Evolutionary conservation across 2,888 invertebrate species (phyloP), one percentile per base, ranked within the genome.

Genomic region (Drosophila seclusa): DNA sequence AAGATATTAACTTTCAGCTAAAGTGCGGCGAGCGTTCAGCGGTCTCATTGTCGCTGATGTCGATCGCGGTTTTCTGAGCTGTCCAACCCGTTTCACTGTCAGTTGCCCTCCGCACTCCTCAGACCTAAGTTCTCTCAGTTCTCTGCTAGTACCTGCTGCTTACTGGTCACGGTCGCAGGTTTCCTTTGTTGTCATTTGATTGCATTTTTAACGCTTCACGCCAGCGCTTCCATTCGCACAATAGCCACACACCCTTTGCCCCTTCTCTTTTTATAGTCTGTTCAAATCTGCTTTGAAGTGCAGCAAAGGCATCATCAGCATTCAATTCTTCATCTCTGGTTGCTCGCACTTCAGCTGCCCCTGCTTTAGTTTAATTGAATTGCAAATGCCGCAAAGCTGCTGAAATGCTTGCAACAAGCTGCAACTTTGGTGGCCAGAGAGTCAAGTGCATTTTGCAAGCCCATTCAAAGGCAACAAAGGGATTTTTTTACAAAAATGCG

Each of bases 201-300:
- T 83, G 88, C 83, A 85, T 89, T 87, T 82, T 89, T 85, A 83
- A 87, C 83, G 85, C 87, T 87, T 89, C 80, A 81, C 75, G 85
- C 85, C 74, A 71, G 42, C 59, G 71, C 68, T 45, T 68, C 59
- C 73, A 65, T 24, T 62, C 45, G 72, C 63, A 75, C 63, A 66
- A 69, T 72, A 49, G 68, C 68, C 66, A 49, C 24, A 34, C 49
- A 38, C 54, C 11, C 11, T n/a, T 16, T 27, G 7, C n/a, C 6
- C 7, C 18, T 54, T 27, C 21, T 5, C 13, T 18, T 13, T 18
- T 18, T 48, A 2, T 18, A 11, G 18, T 32, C 62, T 42, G 58
- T 50, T 58, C 24, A 11, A 60, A 38, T 31, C 27, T 42, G 52
- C 32, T 34, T 27, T 52, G 40, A 52, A 54, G 48, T 45, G 45